phyloP scores from a whole-genome alignment of 2,113 vertebrate species.

The Dendrocopos noguchii region DNA sequence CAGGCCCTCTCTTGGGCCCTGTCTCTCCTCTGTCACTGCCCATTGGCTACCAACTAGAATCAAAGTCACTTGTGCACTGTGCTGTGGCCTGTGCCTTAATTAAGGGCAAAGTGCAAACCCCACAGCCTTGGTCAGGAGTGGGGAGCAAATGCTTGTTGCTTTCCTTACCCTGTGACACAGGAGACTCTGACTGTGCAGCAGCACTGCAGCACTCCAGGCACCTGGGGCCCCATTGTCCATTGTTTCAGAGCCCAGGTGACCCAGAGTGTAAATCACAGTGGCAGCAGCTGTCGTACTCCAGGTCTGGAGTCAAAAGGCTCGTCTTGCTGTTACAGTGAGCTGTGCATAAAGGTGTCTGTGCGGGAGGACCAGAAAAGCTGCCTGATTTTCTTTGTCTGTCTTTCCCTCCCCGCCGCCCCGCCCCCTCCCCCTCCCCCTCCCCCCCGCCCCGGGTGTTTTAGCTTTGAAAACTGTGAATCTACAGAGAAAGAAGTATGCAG shows the following conservation, averaged over 20 bases:
- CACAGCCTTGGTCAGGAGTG: not conserved
- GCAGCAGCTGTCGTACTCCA: rapidly evolving
- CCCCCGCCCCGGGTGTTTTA: not conserved
- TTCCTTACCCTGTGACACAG: rapidly evolving
- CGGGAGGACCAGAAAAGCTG: not conserved
- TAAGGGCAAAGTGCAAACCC: not conserved
- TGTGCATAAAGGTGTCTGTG: rapidly evolving
- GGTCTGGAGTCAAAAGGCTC: not conserved
- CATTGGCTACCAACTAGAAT: not conserved
- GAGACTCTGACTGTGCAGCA: rapidly evolving
- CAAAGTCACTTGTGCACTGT: not conserved
- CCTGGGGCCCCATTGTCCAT: rapidly evolving
- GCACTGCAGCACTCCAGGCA: rapidly evolving
- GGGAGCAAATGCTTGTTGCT: not conserved
- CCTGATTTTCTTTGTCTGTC: not conserved
- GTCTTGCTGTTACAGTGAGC: rapidly evolving
- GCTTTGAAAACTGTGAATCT: not conserved
- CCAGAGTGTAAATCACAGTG: rapidly evolving
- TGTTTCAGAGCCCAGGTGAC: rapidly evolving
- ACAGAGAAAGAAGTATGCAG: not conserved
- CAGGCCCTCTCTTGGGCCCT: not conserved
- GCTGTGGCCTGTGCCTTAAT: not conserved
- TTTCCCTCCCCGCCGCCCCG: too few relatives aligned
- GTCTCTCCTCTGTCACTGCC: not conserved
- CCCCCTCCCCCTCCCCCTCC: too few relatives aligned